Conservation (phyloP, 2,797 vertebrate genomes). For the Urophycis tenuis region DNA sequence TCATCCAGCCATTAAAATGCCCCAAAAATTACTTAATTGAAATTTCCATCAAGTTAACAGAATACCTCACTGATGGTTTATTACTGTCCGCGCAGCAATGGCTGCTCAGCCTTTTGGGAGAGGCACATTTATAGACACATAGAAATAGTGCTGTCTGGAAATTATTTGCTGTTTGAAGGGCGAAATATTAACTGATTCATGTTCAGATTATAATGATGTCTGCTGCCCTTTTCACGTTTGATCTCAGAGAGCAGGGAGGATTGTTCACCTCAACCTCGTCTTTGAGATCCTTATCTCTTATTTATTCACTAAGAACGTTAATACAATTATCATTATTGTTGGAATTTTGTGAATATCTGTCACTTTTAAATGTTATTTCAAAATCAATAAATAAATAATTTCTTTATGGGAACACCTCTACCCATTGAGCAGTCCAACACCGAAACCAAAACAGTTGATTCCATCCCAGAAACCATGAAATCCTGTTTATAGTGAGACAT, state of each 20-base stretch:
- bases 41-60: conserved; percentile 51
- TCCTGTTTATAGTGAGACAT: conserved; percentile 22
- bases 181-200: background rate
- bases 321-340: background rate
- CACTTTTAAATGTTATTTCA: background rate
- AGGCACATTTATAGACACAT: background rate
- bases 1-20: conserved; percentile 55
- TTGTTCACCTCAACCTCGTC: background rate
- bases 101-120: conserved; percentile 28
- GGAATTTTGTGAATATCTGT: background rate
- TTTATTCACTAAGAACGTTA: background rate
- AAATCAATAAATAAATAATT: background rate
- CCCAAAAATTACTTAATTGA: conserved; percentile 62
- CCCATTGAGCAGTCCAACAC: conserved; percentile 47
- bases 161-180: background rate
- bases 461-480: conserved; percentile 46
- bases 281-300: background rate
- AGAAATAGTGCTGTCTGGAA: background rate
- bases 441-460: conserved; percentile 43
- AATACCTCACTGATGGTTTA: conserved; percentile 40
- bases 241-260: background rate
- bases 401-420: conserved; percentile 24
- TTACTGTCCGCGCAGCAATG: conserved; percentile 44
- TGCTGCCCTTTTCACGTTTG: background rate
- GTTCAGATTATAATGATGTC: background rate